Percentiles rank a stretch among this genome's conserved stretches.
Evolutionary conservation across 2,888 invertebrate genomes (phyloP).

Genomic region (Tetheella fluctuosa): DNA sequence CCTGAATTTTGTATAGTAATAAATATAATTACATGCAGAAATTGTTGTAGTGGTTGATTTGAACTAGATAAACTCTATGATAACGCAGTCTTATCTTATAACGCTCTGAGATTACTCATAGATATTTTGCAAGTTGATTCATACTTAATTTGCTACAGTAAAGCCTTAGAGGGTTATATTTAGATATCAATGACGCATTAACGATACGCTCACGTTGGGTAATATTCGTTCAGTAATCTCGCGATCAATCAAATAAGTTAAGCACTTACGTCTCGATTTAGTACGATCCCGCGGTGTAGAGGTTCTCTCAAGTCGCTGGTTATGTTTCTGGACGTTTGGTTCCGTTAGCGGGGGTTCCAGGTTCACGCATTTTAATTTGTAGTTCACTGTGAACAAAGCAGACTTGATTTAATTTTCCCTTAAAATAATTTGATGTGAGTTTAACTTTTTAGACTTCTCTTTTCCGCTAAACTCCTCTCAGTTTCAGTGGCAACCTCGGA

Average conservation of each 20-base stretch:
- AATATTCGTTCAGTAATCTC: too few species aligned
- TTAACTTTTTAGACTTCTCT: not conserved
- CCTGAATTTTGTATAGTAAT: slow-evolving; percentile 44
- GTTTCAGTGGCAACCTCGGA: too few species aligned
- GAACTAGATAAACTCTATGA: not conserved
- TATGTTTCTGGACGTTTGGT: slow-evolving; percentile 80
- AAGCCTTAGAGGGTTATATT: too few species aligned
- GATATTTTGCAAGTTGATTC: too few species aligned
- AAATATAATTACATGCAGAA: too few species aligned
- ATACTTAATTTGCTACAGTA: too few species aligned
- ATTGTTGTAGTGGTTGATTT: too few species aligned
- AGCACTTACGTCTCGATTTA: slow-evolving; percentile 73
- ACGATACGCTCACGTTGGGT: too few species aligned
- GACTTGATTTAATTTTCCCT: too few species aligned
- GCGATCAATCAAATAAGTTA: not conserved
- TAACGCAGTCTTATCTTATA: not conserved
- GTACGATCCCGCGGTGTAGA: slow-evolving; percentile 75
- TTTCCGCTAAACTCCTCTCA: too few species aligned
- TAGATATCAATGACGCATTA: too few species aligned
- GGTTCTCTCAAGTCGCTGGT: slow-evolving; percentile 77
- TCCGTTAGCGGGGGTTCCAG: slow-evolving; percentile 78
- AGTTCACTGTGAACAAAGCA: slow-evolving; percentile 60
- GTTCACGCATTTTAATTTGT: slow-evolving; percentile 77
- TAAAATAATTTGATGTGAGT: too few species aligned
- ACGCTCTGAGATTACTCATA: not conserved